Conservation (phyloP, 2,888 invertebrate species). For the Epinotia nisella region DNA sequence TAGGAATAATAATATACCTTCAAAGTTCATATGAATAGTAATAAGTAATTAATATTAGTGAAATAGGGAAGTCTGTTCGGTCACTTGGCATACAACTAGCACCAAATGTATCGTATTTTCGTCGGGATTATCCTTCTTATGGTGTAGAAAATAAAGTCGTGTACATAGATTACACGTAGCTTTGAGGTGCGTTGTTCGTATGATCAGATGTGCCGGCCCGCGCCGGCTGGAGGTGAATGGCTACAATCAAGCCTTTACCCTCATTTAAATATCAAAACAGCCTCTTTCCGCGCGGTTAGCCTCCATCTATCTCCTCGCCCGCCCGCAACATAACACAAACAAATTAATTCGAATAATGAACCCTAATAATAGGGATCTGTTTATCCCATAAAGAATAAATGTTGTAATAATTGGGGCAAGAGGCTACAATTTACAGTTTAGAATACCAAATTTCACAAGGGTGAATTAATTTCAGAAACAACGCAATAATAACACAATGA, state of each 20-base stretch:
- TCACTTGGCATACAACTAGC: constrained; percentile 37
- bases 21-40: constrained; percentile 41
- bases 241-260: constrained; percentile 77
- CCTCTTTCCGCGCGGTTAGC: constrained; percentile 70
- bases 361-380: constrained; percentile 83
- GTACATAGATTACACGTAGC: not conserved
- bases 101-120: constrained; percentile 11
- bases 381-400: constrained; percentile 83
- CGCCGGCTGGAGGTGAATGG: constrained; percentile 60
- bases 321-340: constrained; percentile 81
- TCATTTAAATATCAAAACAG: constrained; percentile 84
- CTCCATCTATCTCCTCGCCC: constrained; percentile 61
- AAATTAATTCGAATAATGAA: constrained; percentile 84
- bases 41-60: constrained; percentile 52
- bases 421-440: constrained; percentile 78
- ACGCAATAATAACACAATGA: constrained; percentile 64
- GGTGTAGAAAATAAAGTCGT: constrained; percentile 10
- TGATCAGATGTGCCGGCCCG: constrained; percentile 24
- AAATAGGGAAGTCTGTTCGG: constrained; percentile 44
- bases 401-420: constrained; percentile 82
- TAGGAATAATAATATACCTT: constrained; percentile 33
- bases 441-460: constrained; percentile 74
- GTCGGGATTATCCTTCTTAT: constrained; percentile 5
- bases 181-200: constrained; percentile 37
- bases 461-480: constrained; percentile 78